These are phyloP conservation scores for Verasper variegatus DNA, from an alignment of 2,113 vertebrate genomes.

Conservation along the genomic window DNA sequence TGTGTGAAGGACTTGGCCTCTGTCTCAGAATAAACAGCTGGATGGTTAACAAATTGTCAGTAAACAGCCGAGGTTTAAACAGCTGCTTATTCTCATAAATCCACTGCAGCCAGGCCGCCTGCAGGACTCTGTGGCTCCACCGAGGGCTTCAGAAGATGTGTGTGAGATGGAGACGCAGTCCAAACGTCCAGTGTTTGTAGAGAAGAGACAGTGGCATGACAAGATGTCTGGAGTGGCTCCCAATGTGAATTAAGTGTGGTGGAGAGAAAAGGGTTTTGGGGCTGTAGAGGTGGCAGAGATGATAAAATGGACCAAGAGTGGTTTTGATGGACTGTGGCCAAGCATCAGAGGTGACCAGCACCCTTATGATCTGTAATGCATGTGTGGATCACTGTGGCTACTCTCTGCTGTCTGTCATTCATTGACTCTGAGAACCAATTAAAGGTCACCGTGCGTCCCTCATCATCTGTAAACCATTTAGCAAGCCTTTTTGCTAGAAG, in stretches of 20 bases:
- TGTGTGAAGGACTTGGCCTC: slow-evolving; percentile 72
- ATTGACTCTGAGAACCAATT: slow-evolving; percentile 43
- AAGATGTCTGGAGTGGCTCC: background rate
- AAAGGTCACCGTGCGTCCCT: slow-evolving; percentile 17
- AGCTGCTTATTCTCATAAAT: slow-evolving; percentile 78
- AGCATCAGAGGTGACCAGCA: slow-evolving; percentile 13
- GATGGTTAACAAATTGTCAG: slow-evolving; percentile 78
- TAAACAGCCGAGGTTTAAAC: slow-evolving; percentile 82
- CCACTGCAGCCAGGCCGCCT: slow-evolving; percentile 24
- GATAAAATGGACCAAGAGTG: background rate
- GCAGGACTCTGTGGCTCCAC: slow-evolving; percentile 9
- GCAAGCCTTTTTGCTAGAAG: background rate
- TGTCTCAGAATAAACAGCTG: slow-evolving; percentile 80
- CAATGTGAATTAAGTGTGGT: background rate
- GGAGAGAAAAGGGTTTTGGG: background rate
- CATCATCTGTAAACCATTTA: slow-evolving; percentile 22
- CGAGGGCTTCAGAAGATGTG: slow-evolving; percentile 17
- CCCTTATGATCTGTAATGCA: slow-evolving; percentile 21
- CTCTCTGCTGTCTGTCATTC: slow-evolving; percentile 31
- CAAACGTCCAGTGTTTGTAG: slow-evolving; percentile 6
- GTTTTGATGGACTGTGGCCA: no score
- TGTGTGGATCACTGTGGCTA: slow-evolving; percentile 28
- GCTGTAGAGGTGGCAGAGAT: background rate
- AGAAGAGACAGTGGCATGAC: background rate
- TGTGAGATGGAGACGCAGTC: slow-evolving; percentile 32